Percentiles rank a stretch among this genome's conserved stretches.
Evolutionary conservation across 2,888 invertebrate genomes (phyloP).

Genomic region (Junonia oenone): DNA sequence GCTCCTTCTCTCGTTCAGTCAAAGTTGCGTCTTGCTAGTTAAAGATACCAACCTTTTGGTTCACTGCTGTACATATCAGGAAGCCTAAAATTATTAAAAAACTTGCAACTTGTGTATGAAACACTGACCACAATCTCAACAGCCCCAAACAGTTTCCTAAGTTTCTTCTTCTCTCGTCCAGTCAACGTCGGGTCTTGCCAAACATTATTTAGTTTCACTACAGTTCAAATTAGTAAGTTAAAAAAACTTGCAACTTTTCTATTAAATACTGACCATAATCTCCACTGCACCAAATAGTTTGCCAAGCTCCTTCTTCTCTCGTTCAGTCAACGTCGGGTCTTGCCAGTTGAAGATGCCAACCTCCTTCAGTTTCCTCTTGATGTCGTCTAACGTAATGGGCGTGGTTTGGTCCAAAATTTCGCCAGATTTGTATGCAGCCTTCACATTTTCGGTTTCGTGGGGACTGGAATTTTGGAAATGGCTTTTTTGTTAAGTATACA

Average conservation of each 20-base stretch:
- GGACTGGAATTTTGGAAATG: slow-evolving; percentile 28
- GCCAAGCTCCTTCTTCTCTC: slow-evolving; percentile 51
- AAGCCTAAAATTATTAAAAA: no score
- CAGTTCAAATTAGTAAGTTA: no score
- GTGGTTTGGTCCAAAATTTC: slow-evolving; percentile 42
- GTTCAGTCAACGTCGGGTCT: slow-evolving; percentile 38
- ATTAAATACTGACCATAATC: slow-evolving; percentile 51
- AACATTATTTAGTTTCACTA: no score
- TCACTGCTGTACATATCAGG: no score
- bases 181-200: slow-evolving; percentile 38
- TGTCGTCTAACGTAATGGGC: slow-evolving; percentile 49
- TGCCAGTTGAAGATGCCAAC: slow-evolving; percentile 50
- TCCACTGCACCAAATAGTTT: slow-evolving; percentile 60
- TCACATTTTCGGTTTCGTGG: slow-evolving; percentile 30
- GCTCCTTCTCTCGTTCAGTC: slow-evolving; percentile 49
- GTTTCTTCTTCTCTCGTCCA: slow-evolving; percentile 52
- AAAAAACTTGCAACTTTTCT: no score
- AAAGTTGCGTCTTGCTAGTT: no score
- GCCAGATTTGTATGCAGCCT: slow-evolving; percentile 40
- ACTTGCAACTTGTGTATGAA: not conserved
- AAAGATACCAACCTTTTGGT: no score
- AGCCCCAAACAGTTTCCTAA: slow-evolving; percentile 54
- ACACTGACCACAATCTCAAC: slow-evolving; percentile 62
- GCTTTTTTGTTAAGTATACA: not conserved
- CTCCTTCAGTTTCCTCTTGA: slow-evolving; percentile 53